A percentile compares a stretch with the other conserved stretches of the same genome.
Evolutionary conservation across 2,113 vertebrate species (phyloP).

Genomic region (Panurus biarmicus): DNA sequence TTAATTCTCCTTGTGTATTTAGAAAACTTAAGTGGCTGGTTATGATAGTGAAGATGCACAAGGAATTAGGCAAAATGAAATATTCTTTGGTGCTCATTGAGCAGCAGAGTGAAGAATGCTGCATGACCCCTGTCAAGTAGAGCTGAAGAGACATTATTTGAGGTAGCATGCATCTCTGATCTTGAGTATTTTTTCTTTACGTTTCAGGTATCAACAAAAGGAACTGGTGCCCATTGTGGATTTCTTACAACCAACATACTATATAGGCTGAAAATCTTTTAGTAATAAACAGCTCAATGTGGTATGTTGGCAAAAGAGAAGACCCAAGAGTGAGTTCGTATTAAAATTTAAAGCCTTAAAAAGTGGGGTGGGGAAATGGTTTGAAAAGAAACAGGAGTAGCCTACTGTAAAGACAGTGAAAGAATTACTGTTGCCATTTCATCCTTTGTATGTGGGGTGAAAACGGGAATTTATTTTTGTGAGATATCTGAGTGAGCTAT

Average conservation of each 20-base stretch:
- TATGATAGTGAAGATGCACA: background rate
- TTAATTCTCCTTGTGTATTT: background rate
- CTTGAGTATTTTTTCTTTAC: background rate
- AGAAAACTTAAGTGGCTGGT: slow-evolving; percentile 18
- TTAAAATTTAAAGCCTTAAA: slow-evolving; percentile 60
- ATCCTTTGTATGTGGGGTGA: background rate
- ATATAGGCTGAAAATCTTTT: background rate
- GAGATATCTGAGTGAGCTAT: too few relatives aligned
- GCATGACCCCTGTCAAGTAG: background rate
- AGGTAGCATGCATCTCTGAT: background rate
- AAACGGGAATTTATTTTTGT: slow-evolving; percentile 32
- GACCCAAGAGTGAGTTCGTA: background rate
- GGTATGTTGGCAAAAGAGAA: background rate
- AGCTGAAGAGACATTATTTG: background rate
- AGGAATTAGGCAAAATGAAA: slow-evolving; percentile 1
- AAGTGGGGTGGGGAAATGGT: background rate
- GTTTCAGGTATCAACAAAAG: background rate
- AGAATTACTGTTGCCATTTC: slow-evolving; percentile 39
- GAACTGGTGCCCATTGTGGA: background rate
- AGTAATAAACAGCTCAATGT: background rate
- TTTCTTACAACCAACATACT: background rate
- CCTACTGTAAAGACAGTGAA: background rate
- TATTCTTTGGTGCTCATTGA: background rate
- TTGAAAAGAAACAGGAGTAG: slow-evolving; percentile 2
- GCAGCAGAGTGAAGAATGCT: background rate